Base-by-base conservation (phyloP, 2,888 invertebrate species). In the Smittia aterrima region DNA sequence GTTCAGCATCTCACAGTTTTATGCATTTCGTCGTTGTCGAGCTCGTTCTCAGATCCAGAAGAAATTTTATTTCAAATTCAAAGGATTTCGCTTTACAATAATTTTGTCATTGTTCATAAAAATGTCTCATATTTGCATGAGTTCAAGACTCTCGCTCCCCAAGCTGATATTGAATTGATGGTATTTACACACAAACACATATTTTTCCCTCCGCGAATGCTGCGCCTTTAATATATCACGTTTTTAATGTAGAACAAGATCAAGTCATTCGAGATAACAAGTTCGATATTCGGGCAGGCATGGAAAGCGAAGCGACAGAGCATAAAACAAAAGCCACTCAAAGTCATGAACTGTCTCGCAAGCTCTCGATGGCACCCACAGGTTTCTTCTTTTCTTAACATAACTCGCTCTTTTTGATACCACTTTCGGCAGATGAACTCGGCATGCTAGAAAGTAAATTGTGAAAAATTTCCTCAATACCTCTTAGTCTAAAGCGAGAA, bases 241-340 rank as follows among this genome's bases (percentile, higher is more conserved):
- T 72, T 72, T 72, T 62, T 72, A 62, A 62, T 72, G 72, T 72
- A 72, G 58, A 72, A 72, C 72, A 72, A 72, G 72, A 72, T 72
- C 58, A 54, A 72, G 62, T 72, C 72, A 72, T 72, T 72, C 54
- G 22, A 72, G 72, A 72, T 72, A 72, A 72, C 72, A 72, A 62
- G 72, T 72, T 72, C 72, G 58, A 62, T 67, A 67, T 67, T 67
- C 41, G 67, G 41, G 32, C 67, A 24, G 67, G 67, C 40, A 40
- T 67, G 67, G 47, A 38, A 41, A 11, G 22, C 13, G 20, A 67
- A 67, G 67, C 20, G 27, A 66, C 66, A 18, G 18, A 18, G 18
- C 3, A 66, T 25, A 22, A 66, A 32, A 66, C 66, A 66, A 27
- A 32, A 32, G 22, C 62, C 66, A 58, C 2, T 64, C 25, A 64